Base-by-base conservation (phyloP, 2,797 vertebrate genomes). In the Selene dorsalis region DNA sequence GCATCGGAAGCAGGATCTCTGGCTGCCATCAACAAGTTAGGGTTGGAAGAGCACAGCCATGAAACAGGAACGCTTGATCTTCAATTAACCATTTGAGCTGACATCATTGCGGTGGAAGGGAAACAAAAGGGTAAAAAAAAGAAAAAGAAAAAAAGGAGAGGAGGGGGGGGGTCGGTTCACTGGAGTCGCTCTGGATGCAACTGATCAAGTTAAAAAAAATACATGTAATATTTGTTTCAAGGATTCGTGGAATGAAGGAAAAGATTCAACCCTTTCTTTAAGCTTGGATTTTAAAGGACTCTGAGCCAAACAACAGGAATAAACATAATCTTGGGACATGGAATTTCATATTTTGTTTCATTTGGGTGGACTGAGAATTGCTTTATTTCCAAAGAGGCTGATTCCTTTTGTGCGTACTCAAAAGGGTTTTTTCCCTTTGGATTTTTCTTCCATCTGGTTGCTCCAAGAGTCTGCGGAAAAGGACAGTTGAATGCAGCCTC, bases 401-500 rank as follows among this genome's bases (percentile, higher is more conserved):
- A 91, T 94, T 95, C 90, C 92, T 94, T 95, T 95, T 94, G 93
- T 93, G 89, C 93, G 93, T 86, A 92, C 86, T 95, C 94, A 94
- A 94, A 96, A 94, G 97, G 96, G 94, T 93, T 97, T 93, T 94
- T 95, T 92, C 83, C 93, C 92, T 84, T 94, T 96, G 95, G 96
- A 98, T 96, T 96, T 95, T 94, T 96, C 94, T 92, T 95, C 96
- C 95, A 95, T 97, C 95, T 97, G 96, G 96, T 95, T 89, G 95
- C 93, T 95, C 95, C 95, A 96, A 95, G 95, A 94, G 96, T 97
- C 96, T 94, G 91, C 89, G 73, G 93, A 93, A 95, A 96, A 96
- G 94, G 96, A 98, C 95, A 97, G 97, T 98, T 99, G 98, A 99
- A 99, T 99, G 97, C 97, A 97, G 96, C 95, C 97, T 96, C 96